A percentile compares a stretch with the other conserved stretches of the same genome.
Conservation (phyloP, 2,888 invertebrate species). For the Pteria penguin region DNA sequence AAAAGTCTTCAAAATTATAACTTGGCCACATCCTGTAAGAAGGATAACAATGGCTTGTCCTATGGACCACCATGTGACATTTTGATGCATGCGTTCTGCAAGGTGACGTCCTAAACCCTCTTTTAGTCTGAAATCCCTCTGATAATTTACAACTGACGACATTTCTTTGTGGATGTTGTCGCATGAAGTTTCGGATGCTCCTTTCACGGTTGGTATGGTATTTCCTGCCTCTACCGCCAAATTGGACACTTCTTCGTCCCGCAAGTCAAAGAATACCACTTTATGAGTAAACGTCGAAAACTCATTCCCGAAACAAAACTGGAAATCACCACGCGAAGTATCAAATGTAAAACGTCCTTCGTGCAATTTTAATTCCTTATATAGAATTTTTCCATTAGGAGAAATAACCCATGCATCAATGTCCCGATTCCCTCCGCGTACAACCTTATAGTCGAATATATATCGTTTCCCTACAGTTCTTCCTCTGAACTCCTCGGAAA, state of each 20-base stretch:
- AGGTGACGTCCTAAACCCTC: constrained; percentile 74
- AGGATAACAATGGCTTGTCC: constrained; percentile 69
- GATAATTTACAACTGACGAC: constrained; percentile 60
- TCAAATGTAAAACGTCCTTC: constrained; percentile 67
- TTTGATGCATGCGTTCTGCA: constrained; percentile 69
- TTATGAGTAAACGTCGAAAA: constrained; percentile 76
- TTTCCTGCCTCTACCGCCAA: constrained; percentile 69
- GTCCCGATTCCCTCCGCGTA: constrained; percentile 75
- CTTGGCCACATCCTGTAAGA: constrained; percentile 75
- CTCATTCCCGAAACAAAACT: constrained; percentile 75
- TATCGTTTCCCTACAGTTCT: constrained; percentile 50
- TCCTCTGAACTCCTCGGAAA: constrained; percentile 70
- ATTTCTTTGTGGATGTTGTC: constrained; percentile 66
- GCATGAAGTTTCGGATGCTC: constrained; percentile 61
- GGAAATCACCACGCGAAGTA: constrained; percentile 72
- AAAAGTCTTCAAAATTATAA: constrained; percentile 73
- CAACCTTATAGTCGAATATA: constrained; percentile 72
- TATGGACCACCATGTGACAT: constrained; percentile 74
- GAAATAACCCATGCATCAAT: constrained; percentile 72
- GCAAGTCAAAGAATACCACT: constrained; percentile 70
- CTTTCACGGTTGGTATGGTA: constrained; percentile 57
- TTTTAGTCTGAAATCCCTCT: constrained; percentile 69
- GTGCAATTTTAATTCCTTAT: constrained; percentile 62
- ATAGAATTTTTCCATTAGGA: constrained; percentile 73
- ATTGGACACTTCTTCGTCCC: constrained; percentile 63